Evolutionary conservation across 2,113 vertebrate species (phyloP).

Genomic region (Gambusia holbrooki): DNA sequence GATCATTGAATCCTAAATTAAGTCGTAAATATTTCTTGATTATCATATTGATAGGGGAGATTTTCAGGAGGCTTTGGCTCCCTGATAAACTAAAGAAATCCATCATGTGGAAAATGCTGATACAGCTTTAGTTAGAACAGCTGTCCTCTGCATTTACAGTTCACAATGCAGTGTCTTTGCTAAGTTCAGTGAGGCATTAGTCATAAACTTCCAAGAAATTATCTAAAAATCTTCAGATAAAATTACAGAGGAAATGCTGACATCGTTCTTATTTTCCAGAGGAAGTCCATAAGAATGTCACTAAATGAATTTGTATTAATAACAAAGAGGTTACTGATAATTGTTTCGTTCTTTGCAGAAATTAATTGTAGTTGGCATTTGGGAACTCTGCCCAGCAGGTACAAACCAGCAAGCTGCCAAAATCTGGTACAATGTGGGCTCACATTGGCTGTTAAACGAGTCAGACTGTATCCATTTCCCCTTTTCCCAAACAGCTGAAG

Average conservation of each 20-base stretch:
- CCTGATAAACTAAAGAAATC: too few species aligned
- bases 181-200: not conserved
- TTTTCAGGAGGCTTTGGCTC: too few species aligned
- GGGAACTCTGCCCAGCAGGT: not conserved
- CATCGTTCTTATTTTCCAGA: not conserved
- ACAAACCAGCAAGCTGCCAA: not conserved
- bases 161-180: not conserved
- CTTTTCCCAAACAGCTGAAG: not conserved
- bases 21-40: too few species aligned
- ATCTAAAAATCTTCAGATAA: not conserved
- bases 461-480: not conserved
- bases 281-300: not conserved
- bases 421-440: not conserved
- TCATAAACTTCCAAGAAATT: not conserved
- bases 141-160: not conserved
- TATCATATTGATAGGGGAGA: too few species aligned
- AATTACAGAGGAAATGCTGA: not conserved
- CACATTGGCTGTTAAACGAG: not conserved
- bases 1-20: too few species aligned
- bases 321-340: not conserved
- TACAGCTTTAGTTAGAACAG: not conserved
- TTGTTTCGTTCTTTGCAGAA: not conserved
- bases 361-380: not conserved
- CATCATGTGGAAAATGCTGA: not conserved
- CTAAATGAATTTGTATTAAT: slow-evolving; percentile 1